Evolutionary conservation across 2,888 invertebrate genomes (phyloP), one percentile per base, ranked within the genome.

Genomic region (Eupeodes luniger): DNA sequence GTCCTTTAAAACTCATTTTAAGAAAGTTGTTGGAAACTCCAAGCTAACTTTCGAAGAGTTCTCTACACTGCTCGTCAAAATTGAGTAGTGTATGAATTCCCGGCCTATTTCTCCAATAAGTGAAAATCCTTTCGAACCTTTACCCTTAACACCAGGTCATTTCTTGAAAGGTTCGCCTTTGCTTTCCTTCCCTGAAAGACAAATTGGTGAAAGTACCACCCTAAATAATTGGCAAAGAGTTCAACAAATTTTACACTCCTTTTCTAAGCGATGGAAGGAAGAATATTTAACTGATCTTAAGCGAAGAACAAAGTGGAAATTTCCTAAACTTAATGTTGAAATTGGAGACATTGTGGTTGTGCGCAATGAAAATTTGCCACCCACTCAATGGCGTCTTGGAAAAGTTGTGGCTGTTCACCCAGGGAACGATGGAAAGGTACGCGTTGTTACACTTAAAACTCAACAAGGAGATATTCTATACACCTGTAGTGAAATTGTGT

Each of bases 341-440:
- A 49, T 67, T 12, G 53, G 49, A 34, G 67, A 69, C 36, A 47
- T 69, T 19, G 69, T 69, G 14, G 40, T 79, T 1, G n/a, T 79
- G 12, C 49, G 69, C 0, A 79, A 27, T 79, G 61, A 69, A 53
- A 62, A 69, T 61, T n/a, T 79, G 7, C 78, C 78, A 47, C 69
- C 78, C 12, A 61, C 5, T 11, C n/a, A 27, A 4, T 78, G 69
- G 78, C 61, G 40, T 0, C 27, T 78, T 11, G 69, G 69, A 4
- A 67, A 40, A 5, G 51, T 69, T 61, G 11, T 19, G 9, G 49
- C 36, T 44, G 61, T 69, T 57, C 51, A 61, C 19, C 49, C 61
- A 51, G 77, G 77, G 36, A 67, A 49, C 16, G 34, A 67, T 77
- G 76, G 66, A 47, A 53, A 7, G 7, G 66, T 77, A 14, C 51